Evolutionary conservation across 37 sponge, comb jelly and placozoan genomes (phyloP).

Genomic region (Spongilla lacustris): DNA sequence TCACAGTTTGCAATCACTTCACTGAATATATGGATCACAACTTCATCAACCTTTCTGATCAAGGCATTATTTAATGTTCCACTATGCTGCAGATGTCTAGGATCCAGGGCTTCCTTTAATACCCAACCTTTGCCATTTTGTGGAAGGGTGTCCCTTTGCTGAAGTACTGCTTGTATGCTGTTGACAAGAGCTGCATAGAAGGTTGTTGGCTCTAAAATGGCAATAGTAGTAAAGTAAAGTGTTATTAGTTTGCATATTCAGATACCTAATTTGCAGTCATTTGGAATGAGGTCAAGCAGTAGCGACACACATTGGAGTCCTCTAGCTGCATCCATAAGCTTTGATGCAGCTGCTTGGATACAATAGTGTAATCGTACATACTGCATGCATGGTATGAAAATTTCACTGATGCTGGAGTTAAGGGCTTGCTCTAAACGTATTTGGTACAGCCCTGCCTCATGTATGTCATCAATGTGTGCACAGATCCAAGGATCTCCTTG

Average conservation of each 20-base stretch:
- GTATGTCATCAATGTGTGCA: conserved; percentile 74
- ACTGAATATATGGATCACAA: conserved; percentile 60
- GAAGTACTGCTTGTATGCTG: neutral
- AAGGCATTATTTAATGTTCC: conserved; percentile 70
- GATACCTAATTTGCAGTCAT: neutral
- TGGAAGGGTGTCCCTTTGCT: neutral
- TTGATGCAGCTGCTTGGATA: neutral
- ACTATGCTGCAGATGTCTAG: conserved; percentile 52
- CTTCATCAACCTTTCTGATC: conserved; percentile 58
- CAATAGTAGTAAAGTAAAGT: too few species aligned
- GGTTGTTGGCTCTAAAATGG: neutral
- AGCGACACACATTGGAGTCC: neutral
- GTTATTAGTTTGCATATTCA: neutral
- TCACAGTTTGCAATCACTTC: conserved; percentile 67
- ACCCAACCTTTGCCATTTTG: neutral
- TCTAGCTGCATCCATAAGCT: neutral
- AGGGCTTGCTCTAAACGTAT: conserved; percentile 43
- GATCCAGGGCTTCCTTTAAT: conserved; percentile 7
- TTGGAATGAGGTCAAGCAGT: neutral
- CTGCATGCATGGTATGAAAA: conserved; percentile 10
- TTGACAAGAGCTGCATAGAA: neutral
- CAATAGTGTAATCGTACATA: neutral
- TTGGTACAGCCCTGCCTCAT: conserved; percentile 18
- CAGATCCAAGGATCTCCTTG: conserved; percentile 53
- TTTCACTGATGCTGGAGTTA: conserved; percentile 45